Conservation (phyloP, 2,797 vertebrate species). For the Hirundo rustica region DNA sequence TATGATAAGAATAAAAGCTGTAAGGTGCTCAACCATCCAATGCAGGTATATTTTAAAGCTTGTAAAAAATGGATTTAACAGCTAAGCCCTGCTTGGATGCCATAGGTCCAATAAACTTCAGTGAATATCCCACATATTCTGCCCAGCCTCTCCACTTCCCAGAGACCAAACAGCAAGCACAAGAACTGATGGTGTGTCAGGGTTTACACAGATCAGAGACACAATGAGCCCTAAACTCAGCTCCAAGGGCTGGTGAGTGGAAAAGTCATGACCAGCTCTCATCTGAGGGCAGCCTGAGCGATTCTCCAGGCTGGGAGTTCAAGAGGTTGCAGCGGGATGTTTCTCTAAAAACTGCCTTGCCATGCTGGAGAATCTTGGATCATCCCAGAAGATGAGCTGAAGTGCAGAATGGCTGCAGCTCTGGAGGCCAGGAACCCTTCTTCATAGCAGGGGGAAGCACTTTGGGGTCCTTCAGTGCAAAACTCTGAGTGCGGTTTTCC, state of each 20-base stretch:
- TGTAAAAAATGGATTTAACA: neutral
- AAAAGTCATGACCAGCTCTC: neutral
- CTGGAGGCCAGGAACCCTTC: neutral
- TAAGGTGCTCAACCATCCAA: neutral
- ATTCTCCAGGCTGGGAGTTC: neutral
- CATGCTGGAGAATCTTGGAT: rapidly evolving
- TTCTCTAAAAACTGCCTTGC: neutral
- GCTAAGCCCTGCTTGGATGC: neutral
- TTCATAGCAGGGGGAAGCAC: neutral
- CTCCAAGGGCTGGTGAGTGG: neutral
- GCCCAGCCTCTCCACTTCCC: neutral
- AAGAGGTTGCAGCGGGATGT: neutral
- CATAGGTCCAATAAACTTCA: neutral
- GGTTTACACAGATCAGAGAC: neutral
- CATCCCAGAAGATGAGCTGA: neutral
- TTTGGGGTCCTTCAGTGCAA: neutral
- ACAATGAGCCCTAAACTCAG: rapidly evolving
- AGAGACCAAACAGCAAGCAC: neutral
- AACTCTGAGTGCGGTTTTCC: neutral
- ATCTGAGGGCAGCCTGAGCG: neutral
- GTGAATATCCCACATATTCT: neutral
- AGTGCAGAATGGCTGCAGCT: neutral
- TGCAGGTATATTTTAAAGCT: neutral
- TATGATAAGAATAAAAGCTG: neutral
- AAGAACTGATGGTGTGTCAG: neutral